phyloP scores from a whole-genome alignment of 2,888 invertebrate genomes.

The Andrena trimmerana region DNA sequence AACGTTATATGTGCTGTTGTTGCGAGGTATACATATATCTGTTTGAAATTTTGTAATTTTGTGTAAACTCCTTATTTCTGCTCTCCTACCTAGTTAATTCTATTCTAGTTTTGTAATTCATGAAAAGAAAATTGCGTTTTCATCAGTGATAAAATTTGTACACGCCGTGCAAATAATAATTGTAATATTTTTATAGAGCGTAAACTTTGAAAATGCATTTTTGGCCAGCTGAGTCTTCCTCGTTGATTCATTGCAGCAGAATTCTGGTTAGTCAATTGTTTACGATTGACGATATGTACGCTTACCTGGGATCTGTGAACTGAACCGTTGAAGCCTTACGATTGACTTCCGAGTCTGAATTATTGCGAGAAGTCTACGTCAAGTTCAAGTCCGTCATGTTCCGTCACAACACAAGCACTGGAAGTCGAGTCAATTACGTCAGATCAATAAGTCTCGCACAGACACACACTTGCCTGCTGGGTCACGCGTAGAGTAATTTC shows the following conservation, averaged over 20 bases:
- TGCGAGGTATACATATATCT: conserved; percentile 74
- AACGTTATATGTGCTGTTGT: conserved; percentile 78
- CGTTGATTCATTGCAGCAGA: conserved; percentile 80
- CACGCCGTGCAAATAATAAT: conserved; percentile 73
- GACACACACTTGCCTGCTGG: conserved; percentile 84
- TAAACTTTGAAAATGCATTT: conserved; percentile 75
- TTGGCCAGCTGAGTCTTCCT: conserved; percentile 79
- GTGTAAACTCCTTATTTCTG: conserved; percentile 79
- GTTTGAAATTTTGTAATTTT: conserved; percentile 75
- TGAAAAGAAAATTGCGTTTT: conserved; percentile 73
- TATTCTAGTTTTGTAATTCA: conserved; percentile 76
- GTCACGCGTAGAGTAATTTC: conserved; percentile 84
- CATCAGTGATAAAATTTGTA: conserved; percentile 68
- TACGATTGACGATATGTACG: conserved; percentile 76
- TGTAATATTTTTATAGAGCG: conserved; percentile 78
- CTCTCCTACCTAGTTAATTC: conserved; percentile 76
- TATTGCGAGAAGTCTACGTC: conserved; percentile 79
- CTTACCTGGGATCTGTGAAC: conserved; percentile 77
- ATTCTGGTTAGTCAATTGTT: conserved; percentile 80
- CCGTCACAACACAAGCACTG: conserved; percentile 83
- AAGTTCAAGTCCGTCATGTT: conserved; percentile 82
- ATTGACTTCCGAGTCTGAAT: conserved; percentile 75
- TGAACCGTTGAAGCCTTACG: conserved; percentile 73
- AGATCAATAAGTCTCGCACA: conserved; percentile 82
- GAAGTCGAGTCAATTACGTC: conserved; percentile 83